Evolutionary conservation across 2,888 invertebrate species (phyloP).

Genomic region (Aromia moschata): DNA sequence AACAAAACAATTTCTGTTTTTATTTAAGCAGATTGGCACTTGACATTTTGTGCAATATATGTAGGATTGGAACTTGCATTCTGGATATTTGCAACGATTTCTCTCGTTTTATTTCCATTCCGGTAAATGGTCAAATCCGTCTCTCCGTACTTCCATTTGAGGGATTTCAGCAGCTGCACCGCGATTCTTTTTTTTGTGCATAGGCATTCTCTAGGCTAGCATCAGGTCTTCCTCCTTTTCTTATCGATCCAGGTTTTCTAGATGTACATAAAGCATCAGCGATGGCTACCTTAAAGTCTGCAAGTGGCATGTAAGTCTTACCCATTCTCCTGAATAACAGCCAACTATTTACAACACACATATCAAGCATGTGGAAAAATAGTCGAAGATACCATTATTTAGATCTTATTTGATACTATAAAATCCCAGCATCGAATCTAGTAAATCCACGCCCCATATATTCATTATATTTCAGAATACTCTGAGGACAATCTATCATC

Average conservation of each 20-base stretch:
- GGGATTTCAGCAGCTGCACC: slow-evolving; percentile 18
- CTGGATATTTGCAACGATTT: slow-evolving; percentile 25
- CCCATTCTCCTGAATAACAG: not conserved
- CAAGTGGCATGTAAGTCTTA: slow-evolving; percentile 4
- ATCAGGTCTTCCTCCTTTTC: slow-evolving; percentile 10
- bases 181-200: slow-evolving; percentile 6
- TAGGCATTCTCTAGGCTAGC: slow-evolving; percentile 8
- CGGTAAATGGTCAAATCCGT: slow-evolving; percentile 22
- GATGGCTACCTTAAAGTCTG: slow-evolving; percentile 10
- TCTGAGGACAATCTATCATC: slow-evolving; percentile 3
- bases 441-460: slow-evolving; percentile 1
- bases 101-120: slow-evolving; percentile 25
- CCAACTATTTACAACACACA: slow-evolving; percentile 7
- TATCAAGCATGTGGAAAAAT: slow-evolving; percentile 6
- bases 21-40: not conserved
- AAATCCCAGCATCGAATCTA: slow-evolving; percentile 4
- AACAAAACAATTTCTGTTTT: not conserved
- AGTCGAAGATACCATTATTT: slow-evolving; percentile 3
- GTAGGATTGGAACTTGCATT: slow-evolving; percentile 15
- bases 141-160: slow-evolving; percentile 17
- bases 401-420: slow-evolving; percentile 1
- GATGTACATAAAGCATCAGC: slow-evolving; percentile 17
- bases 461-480: not conserved
- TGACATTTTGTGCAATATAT: not conserved
- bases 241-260: not conserved